Evolutionary conservation across 2,113 vertebrate species (phyloP), one percentile per base, ranked within the genome.

Genomic region (Phrynocephalus versicolor): DNA sequence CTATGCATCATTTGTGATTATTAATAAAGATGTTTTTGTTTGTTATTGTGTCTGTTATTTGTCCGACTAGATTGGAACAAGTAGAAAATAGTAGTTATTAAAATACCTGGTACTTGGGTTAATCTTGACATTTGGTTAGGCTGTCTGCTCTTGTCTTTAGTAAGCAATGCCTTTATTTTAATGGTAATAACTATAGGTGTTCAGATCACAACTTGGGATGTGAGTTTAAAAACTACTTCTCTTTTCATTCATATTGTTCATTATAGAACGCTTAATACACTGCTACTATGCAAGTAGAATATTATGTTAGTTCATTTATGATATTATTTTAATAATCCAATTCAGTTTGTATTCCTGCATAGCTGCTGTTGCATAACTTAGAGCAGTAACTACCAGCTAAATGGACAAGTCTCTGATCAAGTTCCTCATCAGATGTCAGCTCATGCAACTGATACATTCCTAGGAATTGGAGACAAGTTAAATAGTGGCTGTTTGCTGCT

Each of bases 1-100:
- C 94, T 96, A 96, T 96, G 95, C 95, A 96, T 94, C 92, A 93
- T 95, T 91, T 89, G 89, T 90, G 91, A 90, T 83, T 92, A 90
- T 83, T 90, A 95, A 96, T 96, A 96, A 97, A 94, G 62, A 93
- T 87, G 83, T 89, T 88, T 64, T 82, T 84, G 75, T 94, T 96
- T 92, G 30, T 93, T 91, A 87, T 71, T 23, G 16, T 9, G 77
- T 60, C 62, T 39, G 14, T 86, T 89, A 71, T 91, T 88, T 72
- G 60, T 78, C 33, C 74, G 2, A 71, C 15, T 19, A 1, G 16
- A 75, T 9, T 8, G 30, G 37, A 74, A 73, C 64, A 25, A 35
- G 21, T 75, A 27, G 64, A 65, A 83, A 45, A 37, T 25, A 67
- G n/a, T 57, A 57, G 21, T 51, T 41, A 39, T 79, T 62, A 79